phyloP scores from a whole-genome alignment of 2,113 vertebrate species.

The Odocoileus hemionus region DNA sequence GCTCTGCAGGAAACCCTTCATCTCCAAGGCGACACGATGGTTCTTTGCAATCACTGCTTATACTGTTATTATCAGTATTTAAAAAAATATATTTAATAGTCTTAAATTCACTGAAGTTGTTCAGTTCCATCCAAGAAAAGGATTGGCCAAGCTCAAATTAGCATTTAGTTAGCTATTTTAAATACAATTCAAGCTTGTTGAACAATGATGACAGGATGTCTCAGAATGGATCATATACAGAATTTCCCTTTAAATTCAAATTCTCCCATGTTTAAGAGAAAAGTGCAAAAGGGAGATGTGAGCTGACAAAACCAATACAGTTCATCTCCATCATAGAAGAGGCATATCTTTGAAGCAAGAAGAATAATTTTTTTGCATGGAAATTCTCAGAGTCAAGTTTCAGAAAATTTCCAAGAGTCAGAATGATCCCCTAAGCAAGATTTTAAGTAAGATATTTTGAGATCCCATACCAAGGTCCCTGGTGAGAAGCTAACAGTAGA shows the following conservation, averaged over 20 bases:
- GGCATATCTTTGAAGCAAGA: not conserved
- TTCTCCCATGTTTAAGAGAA: not conserved
- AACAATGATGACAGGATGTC: not conserved
- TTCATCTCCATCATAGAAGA: conserved; percentile 24
- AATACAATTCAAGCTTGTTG: not conserved
- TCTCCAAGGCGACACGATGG: not conserved
- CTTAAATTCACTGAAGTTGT: not conserved
- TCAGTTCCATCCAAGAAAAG: not conserved
- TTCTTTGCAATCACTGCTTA: not conserved
- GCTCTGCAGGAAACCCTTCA: not conserved
- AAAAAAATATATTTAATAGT: conserved; percentile 6
- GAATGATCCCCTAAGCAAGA: not conserved
- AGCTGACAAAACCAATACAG: not conserved
- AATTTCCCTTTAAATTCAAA: conserved; percentile 33
- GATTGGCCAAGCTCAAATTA: conserved; percentile 36
- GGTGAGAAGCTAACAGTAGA: not conserved
- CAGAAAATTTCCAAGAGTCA: not conserved
- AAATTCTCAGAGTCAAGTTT: not conserved
- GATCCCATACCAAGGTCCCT: not conserved
- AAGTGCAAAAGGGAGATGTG: not conserved
- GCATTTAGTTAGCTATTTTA: conserved; percentile 36
- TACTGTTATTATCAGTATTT: not conserved
- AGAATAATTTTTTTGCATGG: not conserved
- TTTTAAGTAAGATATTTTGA: not conserved
- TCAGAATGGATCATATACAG: conserved; percentile 26